Evolutionary conservation across 1,140 invertebrate genomes (phyloP).

Genomic region (Sycophaga agraensis): DNA sequence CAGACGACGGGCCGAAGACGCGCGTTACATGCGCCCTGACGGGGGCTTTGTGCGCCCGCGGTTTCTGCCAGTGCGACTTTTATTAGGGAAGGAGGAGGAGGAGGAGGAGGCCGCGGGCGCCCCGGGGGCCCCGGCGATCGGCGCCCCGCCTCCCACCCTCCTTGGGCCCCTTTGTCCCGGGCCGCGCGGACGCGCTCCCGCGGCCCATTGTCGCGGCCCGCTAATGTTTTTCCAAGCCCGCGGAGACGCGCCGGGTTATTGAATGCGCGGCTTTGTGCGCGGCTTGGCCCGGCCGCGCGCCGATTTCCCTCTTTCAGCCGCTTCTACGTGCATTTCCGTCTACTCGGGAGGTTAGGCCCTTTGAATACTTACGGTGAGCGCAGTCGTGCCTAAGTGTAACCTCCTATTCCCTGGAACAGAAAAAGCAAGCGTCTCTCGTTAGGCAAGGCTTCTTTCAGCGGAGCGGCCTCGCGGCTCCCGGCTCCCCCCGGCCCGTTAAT

Average conservation of each 20-base stretch:
- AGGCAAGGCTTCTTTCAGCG: too few species aligned
- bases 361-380: slow-evolving; percentile 52
- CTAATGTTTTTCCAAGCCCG: too few species aligned
- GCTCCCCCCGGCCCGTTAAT: not conserved
- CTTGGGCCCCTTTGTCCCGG: too few species aligned
- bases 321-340: not conserved
- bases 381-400: slow-evolving; percentile 50
- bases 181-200: too few species aligned
- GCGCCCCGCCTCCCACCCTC: too few species aligned
- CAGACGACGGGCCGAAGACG: slow-evolving; percentile 15
- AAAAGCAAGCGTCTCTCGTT: slow-evolving; percentile 9
- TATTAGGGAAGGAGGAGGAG: slow-evolving; percentile 59
- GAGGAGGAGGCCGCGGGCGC: too few species aligned
- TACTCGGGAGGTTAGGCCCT: not conserved
- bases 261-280: not conserved
- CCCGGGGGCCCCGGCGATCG: too few species aligned
- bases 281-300: not conserved
- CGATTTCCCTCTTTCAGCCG: too few species aligned
- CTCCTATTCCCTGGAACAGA: slow-evolving; percentile 50
- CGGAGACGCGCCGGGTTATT: too few species aligned
- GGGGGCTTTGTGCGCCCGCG: slow-evolving; percentile 25
- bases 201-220: not conserved
- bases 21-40: too few species aligned
- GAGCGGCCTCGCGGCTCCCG: not conserved
- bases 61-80: slow-evolving; percentile 58